Base-by-base conservation (phyloP, 2,888 invertebrate species). In the Cremastobaeus sp. region DNA sequence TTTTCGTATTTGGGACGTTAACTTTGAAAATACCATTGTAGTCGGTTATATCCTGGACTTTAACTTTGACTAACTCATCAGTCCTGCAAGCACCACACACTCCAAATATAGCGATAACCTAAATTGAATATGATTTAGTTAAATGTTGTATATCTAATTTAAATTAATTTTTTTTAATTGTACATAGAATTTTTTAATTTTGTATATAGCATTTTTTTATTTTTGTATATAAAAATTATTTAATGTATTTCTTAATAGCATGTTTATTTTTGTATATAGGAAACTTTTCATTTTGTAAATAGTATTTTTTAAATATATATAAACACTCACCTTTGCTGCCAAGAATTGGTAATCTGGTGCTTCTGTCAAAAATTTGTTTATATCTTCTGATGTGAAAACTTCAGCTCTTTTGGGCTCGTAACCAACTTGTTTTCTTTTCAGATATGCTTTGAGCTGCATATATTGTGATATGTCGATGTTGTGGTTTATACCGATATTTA, bases 51-150 rank as follows among this genome's bases (percentile, higher is more conserved):
- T 39, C 39, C 6, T 39, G 3, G 8, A 39, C 17, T 18, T 17
- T 39, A 6, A 39, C 18, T 9, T 1, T n/a, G 2, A 39, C 18
- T 9, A 18, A 11, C 18, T 39, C 39, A 6, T 17, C 39, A 11
- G 39, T 6, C 3, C 39, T 17, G 39, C 39, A 18, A 3, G 39
- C 39, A 9, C 39, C 18, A 39, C 17, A 6, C 9, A 39, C 39
- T 2, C 39, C 18, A 39, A 39, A 39, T n/a, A 39, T 17, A 32
- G 34, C 18, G n/a, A 34, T 48, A 12, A 48, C 32, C 48, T n/a
- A n/a, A n/a, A n/a, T n/a, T n/a, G n/a, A n/a, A n/a, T n/a, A n/a
- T n/a, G n/a, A n/a, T n/a, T n/a, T n/a, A n/a, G n/a, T n/a, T n/a
- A n/a, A n/a, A n/a, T n/a, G n/a, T n/a, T n/a, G n/a, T n/a, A n/a